Conservation (phyloP, 1,140 invertebrate genomes). For the Hylaeus volcanicus region DNA sequence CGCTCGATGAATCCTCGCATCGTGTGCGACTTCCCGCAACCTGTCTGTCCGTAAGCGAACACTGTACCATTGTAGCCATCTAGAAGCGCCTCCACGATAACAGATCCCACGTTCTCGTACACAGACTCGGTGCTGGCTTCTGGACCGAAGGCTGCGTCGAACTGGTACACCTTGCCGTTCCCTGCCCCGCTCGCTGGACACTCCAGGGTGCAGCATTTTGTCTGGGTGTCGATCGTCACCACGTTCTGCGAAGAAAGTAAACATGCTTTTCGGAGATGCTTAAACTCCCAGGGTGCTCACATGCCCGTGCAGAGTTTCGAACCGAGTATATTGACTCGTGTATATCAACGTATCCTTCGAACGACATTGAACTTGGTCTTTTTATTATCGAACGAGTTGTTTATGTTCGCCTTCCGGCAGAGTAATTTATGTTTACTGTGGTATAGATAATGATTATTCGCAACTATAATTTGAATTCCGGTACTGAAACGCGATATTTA, state of each 20-base stretch:
- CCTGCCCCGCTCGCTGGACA: conserved; percentile 71
- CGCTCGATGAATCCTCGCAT: conserved; percentile 93
- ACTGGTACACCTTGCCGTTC: conserved; percentile 75
- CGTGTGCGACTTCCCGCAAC: conserved; percentile 90
- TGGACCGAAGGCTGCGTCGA: conserved; percentile 75
- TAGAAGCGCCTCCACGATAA: conserved; percentile 86
- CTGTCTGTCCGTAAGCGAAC: conserved; percentile 94
- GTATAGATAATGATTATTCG: too few species aligned
- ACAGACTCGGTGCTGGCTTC: conserved; percentile 73
- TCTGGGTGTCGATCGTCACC: conserved; percentile 86
- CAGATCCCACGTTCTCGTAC: conserved; percentile 78
- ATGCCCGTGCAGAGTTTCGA: too few species aligned
- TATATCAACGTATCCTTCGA: too few species aligned
- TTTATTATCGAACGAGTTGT: too few species aligned
- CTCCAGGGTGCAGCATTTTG: conserved; percentile 90
- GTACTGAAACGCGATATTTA: too few species aligned
- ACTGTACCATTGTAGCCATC: conserved; percentile 94
- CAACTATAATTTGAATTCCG: too few species aligned
- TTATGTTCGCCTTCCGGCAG: too few species aligned
- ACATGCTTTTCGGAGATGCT: too few species aligned
- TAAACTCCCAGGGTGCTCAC: too few species aligned
- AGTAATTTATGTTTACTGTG: too few species aligned
- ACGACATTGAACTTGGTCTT: too few species aligned
- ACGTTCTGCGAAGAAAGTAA: conserved; percentile 82
- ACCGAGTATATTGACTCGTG: too few species aligned